Base-by-base conservation (phyloP, 1,140 invertebrate genomes). In the Augochlora pura region DNA sequence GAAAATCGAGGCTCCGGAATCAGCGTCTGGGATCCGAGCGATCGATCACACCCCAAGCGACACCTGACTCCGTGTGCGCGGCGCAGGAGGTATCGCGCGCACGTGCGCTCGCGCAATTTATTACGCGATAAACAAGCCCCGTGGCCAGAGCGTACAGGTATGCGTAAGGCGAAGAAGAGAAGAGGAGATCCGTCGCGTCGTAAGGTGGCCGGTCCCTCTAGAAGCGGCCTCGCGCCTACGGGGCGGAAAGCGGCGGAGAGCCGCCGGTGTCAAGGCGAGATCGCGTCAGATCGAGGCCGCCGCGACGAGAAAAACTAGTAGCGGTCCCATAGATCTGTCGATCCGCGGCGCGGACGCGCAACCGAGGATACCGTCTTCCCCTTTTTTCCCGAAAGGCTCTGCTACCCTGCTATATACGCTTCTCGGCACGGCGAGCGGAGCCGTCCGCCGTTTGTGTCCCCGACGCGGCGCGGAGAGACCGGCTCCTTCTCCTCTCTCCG, bases 301-400 rank as follows among this genome's bases (percentile, higher is more conserved):
- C 85, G 49, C 39, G 63, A 57, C 52, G 77, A 82, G 81, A 91
- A 91, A 91, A 91, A 90, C 89, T 89, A 81, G 89, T 90, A 88
- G 88, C 89, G 88, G 86, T 76, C 67, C 83, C 83, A 89, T 86
- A 89, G 88, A 90, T 88, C 87, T 83, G 67, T 86, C 76, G 76
- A 79, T 85, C 77, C 70, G 14, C 57, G 46, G 39, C 12, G 5
- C 46, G 46, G 27, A 32, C 46, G 25, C 71, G 25, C 71, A 66
- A 57, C 60, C 71, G 63, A 49, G 66, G n/a, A n/a, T 67, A 84
- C 65, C 46, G 60, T 32, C 27, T 67, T 21, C 54, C 23, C 52
- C 18, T 77, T 72, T 77, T 81, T 81, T 82, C 62, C 18, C 71
- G 23, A 62, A 52, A 75, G 65, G 3, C 63, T 12, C n/a, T 32